These are phyloP conservation scores for Mythimna impura DNA, from an alignment of 2,888 invertebrate genomes.

Conservation along the genomic window DNA sequence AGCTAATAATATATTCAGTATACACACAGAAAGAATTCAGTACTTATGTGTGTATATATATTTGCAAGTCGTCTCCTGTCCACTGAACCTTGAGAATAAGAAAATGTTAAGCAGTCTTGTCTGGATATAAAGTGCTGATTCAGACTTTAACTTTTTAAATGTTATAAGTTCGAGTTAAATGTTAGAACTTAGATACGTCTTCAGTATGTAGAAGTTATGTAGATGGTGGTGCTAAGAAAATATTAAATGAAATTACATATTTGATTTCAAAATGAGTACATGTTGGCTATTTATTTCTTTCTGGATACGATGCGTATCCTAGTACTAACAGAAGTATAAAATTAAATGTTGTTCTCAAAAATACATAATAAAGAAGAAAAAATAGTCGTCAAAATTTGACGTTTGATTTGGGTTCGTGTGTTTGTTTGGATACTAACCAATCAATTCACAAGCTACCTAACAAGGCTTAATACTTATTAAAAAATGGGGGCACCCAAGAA, in stretches of 20 bases:
- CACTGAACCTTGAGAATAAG: slow-evolving; percentile 69
- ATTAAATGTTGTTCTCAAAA: neutral
- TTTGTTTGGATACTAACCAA: slow-evolving; percentile 1
- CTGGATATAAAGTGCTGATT: slow-evolving; percentile 58
- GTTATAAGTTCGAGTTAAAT: slow-evolving; percentile 44
- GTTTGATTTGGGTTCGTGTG: neutral
- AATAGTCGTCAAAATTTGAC: neutral
- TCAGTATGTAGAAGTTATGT: neutral
- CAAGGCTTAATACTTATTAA: neutral
- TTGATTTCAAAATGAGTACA: neutral
- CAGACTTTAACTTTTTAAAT: slow-evolving; percentile 53
- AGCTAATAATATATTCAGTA: slow-evolving; percentile 63
- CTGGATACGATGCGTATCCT: no score
- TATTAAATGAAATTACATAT: neutral
- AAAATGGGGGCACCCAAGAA: neutral
- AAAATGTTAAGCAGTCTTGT: slow-evolving; percentile 61
- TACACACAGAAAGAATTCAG: slow-evolving; percentile 69
- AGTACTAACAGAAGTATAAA: neutral
- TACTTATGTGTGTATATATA: slow-evolving; percentile 58
- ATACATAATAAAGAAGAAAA: neutral
- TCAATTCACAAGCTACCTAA: neutral
- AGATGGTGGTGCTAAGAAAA: neutral
- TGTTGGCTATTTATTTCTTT: no score
- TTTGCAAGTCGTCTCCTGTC: slow-evolving; percentile 68
- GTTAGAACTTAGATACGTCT: slow-evolving; percentile 38